phyloP scores from a whole-genome alignment of 2,113 vertebrate genomes.

The Colinus virginianus region DNA sequence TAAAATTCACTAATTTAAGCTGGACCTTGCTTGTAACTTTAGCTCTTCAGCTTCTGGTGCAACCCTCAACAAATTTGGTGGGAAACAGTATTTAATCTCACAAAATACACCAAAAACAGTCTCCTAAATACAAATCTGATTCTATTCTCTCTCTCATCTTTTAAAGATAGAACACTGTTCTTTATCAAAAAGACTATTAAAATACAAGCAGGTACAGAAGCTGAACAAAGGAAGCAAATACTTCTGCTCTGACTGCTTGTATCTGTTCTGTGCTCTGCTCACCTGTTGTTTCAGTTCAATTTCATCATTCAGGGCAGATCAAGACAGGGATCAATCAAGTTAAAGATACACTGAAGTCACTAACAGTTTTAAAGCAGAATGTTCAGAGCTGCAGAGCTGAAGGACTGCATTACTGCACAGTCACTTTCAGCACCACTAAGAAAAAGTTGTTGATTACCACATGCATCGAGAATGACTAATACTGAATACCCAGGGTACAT shows the following conservation, averaged over 20 bases:
- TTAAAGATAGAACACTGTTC: background rate
- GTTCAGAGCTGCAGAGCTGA: accelerated
- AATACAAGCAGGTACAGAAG: background rate
- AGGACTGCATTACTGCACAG: background rate
- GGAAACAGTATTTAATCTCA: background rate
- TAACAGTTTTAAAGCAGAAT: background rate
- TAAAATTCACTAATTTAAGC: background rate
- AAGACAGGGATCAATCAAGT: background rate
- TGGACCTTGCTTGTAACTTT: background rate
- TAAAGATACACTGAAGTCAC: background rate
- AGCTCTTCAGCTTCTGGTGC: background rate
- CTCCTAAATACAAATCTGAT: background rate
- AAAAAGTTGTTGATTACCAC: background rate
- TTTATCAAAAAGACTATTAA: no score
- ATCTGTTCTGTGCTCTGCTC: background rate
- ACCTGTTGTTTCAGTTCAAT: background rate
- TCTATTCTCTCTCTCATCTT: background rate
- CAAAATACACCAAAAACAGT: background rate
- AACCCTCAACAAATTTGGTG: background rate
- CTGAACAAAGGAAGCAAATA: background rate
- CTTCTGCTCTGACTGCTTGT: background rate
- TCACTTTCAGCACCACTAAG: background rate
- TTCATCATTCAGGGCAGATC: background rate
- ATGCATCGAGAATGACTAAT: background rate
- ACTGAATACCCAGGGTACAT: background rate